Evolutionary conservation across 2,113 vertebrate genomes (phyloP), one percentile per base, ranked within the genome.

Genomic region (Puntigrus tetrazona): DNA sequence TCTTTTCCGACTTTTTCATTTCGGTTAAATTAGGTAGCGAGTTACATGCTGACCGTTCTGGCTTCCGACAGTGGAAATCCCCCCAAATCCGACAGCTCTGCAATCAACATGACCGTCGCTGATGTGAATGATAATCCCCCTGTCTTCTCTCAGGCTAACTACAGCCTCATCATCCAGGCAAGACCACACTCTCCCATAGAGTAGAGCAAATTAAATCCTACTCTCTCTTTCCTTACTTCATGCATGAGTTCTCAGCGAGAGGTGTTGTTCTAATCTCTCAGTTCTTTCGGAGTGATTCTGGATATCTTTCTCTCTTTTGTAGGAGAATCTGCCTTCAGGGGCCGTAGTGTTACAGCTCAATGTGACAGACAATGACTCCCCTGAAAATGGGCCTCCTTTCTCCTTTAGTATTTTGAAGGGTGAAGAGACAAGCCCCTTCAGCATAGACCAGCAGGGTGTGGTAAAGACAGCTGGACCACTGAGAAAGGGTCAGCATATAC

Each of bases 61-160:
- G 96, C 95, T 18, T 91, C 94, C 20, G 96, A 96, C 86, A 96
- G 92, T 13, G 96, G 96, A 85, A 93, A 45, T 41, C 95, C 95
- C 0, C 87, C 95, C 78, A 91, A 92, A 89, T 83, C 86, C 83
- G 94, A 92, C 88, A 95, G 92, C 0, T 94, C 95, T 9, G 92
- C 91, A 0, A 94, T 96, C 86, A 96, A 95, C 86, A 94, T 96
- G 7, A 94, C 96, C 55, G 94, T 96, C 85, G 95, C 96, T 27
- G 96, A 96, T 57, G 93, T 96, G 84, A 96, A 96, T 43, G 96
- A 96, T 91, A 96, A 96, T 22, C 90, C 95, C 7, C 96, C 96
- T 0, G 45, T 94, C 82, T 96, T 96, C 92, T 95, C 95, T 80
- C 91, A 91, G 84, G 93, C 85, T 38, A 96, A 96, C 87, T 95